Evolutionary conservation across 1,140 invertebrate genomes (phyloP).

Genomic region (Antheraea pernyi): DNA sequence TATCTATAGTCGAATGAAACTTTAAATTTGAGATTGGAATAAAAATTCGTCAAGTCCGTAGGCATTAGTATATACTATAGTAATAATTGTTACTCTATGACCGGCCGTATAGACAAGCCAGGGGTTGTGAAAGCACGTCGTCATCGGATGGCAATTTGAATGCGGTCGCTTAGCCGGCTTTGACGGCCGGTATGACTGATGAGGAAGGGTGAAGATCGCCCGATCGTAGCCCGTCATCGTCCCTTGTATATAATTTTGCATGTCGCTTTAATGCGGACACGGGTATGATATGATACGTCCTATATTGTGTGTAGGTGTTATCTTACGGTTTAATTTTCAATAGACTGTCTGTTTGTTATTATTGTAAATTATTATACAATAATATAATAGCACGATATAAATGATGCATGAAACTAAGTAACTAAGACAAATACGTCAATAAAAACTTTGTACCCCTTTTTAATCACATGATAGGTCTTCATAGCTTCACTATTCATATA

Average conservation of each 20-base stretch:
- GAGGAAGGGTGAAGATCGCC: constrained; percentile 69
- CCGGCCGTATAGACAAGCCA: constrained; percentile 51
- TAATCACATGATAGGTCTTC: too few species aligned
- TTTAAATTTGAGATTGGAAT: background rate
- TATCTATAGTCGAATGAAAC: too few species aligned
- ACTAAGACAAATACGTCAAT: too few species aligned
- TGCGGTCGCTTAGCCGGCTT: constrained; percentile 69
- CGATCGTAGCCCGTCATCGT: constrained; percentile 64
- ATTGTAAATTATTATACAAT: background rate
- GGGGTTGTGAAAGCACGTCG: constrained; percentile 72
- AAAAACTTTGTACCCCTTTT: too few species aligned
- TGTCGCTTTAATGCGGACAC: constrained; percentile 50
- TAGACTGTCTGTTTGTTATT: background rate
- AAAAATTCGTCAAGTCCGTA: background rate
- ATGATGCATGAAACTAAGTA: too few species aligned
- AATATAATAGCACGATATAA: too few species aligned
- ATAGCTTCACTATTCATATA: too few species aligned
- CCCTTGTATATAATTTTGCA: constrained; percentile 65
- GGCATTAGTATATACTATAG: background rate
- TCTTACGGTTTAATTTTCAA: constrained; percentile 17
- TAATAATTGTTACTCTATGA: constrained; percentile 37
- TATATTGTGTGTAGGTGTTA: constrained; percentile 34
- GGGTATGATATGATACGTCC: constrained; percentile 38
- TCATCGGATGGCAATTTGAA: constrained; percentile 76
- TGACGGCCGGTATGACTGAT: constrained; percentile 74